Base-by-base conservation (phyloP, 2,888 invertebrate species). In the Orchesella flavescens region DNA sequence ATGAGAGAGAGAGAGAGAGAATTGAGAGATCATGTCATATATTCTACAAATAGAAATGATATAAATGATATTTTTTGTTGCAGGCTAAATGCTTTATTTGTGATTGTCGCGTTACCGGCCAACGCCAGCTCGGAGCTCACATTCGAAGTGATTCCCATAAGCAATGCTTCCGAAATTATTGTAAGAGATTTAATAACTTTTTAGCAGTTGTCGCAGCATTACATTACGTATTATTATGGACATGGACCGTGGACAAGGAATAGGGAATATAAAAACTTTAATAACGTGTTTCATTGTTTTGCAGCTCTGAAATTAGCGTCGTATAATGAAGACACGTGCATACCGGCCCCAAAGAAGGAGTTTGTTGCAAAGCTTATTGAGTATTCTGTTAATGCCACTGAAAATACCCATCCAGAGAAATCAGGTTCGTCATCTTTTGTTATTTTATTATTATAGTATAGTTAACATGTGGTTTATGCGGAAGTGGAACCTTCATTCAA, bases 31-130 rank as follows among this genome's bases (percentile, higher is more conserved):
- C n/a, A 65, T 24, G 15, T 2, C 1, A 65, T 24, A 24, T 24
- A 46, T 19, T 46, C 12, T 4, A 5, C 63, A 23, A 69, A 9
- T 21, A 10, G 46, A 21, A 44, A 24, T 5, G 24, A 59, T 73
- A 43, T 43, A 46, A 46, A 10, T 44, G 1, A 44, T 23, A 53
- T 65, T 44, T 49, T 13, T 3, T 49, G 2, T 53, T 77, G 9
- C 23, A 85, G 85, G 82, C 69, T 0, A 85, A 82, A 43, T 85
- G 85, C 46, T 82, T 81, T 49, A 13, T 85, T 9, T 85, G 85
- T 53, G 49, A 73, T n/a, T 69, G 59, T 59, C 4, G 63, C 21
- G 21, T 82, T 1, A 68, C n/a, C 5, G 85, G 85, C 5, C 77
- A 76, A 21, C 77, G 85, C 0, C 57, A 75, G n/a, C 66, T 61